Percentiles rank a stretch among this genome's conserved stretches.
These are phyloP conservation scores for Paedocypris micromegethes DNA, from an alignment of 2,797 vertebrate genomes.

Conservation along the genomic window DNA sequence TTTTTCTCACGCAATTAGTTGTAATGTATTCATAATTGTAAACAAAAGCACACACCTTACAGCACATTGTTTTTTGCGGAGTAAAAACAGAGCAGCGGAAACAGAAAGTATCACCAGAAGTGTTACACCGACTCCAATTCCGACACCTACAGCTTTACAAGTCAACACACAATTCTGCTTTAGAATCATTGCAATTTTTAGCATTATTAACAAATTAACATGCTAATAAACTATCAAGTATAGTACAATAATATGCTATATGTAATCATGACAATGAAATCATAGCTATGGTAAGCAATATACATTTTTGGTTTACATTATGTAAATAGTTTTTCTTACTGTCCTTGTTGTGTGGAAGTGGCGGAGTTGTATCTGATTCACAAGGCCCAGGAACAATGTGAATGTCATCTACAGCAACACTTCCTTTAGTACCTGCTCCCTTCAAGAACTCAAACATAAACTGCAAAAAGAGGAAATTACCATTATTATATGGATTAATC, in stretches of 20 bases:
- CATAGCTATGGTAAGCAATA: too few species aligned
- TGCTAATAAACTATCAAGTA: too few species aligned
- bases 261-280: too few species aligned
- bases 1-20: not conserved
- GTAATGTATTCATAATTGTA: too few species aligned
- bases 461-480: conserved; percentile 44
- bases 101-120: conserved; percentile 52
- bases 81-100: conserved; percentile 40
- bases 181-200: too few species aligned
- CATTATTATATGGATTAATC: not conserved
- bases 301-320: too few species aligned
- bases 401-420: conserved; percentile 68
- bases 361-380: conserved; percentile 42
- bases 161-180: not conserved
- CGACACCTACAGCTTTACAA: conserved; percentile 55
- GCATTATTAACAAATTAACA: too few species aligned
- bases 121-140: conserved; percentile 57
- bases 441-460: conserved; percentile 67
- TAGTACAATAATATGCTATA: not conserved
- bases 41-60: conserved; percentile 47
- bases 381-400: conserved; percentile 52
- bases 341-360: conserved; percentile 26
- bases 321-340: conserved; percentile 28
- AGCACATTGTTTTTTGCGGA: conserved; percentile 42
- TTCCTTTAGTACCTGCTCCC: conserved; percentile 51